Conservation (phyloP, 1,140 invertebrate genomes). For the Drosophila pallidifrons region DNA sequence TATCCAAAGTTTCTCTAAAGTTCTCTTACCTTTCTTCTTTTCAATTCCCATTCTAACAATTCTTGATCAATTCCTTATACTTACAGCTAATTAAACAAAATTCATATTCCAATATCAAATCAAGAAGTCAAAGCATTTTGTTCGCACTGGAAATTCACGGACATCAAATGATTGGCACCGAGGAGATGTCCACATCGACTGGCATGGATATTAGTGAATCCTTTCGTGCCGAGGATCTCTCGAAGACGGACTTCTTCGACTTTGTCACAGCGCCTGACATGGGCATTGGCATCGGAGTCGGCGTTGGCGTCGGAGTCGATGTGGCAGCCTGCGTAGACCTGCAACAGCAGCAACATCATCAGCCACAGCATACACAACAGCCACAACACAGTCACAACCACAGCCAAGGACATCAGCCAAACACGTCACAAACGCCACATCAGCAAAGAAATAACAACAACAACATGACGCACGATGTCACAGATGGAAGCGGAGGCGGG, state of each 20-base stretch:
- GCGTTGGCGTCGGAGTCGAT: constrained; percentile 68
- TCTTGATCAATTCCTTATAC: not conserved
- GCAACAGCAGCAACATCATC: constrained; percentile 56
- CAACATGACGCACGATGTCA: constrained; percentile 73
- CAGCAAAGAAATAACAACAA: constrained; percentile 60
- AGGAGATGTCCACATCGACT: constrained; percentile 83
- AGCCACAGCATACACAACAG: constrained; percentile 47
- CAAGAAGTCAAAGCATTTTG: constrained; percentile 2
- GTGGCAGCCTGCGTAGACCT: constrained; percentile 57
- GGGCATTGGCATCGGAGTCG: constrained; percentile 83
- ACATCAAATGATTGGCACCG: constrained; percentile 84
- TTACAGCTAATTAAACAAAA: not conserved
- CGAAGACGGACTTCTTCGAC: constrained; percentile 94
- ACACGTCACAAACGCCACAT: constrained; percentile 51
- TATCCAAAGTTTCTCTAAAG: no score
- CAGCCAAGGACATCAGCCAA: constrained; percentile 41
- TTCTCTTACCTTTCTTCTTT: no score
- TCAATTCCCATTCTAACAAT: not conserved
- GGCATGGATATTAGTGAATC: constrained; percentile 92
- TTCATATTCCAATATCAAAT: not conserved
- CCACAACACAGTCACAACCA: constrained; percentile 58
- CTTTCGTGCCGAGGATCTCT: constrained; percentile 90
- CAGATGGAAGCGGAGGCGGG: constrained; percentile 36
- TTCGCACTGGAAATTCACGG: constrained; percentile 63
- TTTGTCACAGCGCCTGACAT: constrained; percentile 91